Evolutionary conservation across 2,113 vertebrate species (phyloP), one percentile per base, ranked within the genome.

Genomic region (Anhinga anhinga): DNA sequence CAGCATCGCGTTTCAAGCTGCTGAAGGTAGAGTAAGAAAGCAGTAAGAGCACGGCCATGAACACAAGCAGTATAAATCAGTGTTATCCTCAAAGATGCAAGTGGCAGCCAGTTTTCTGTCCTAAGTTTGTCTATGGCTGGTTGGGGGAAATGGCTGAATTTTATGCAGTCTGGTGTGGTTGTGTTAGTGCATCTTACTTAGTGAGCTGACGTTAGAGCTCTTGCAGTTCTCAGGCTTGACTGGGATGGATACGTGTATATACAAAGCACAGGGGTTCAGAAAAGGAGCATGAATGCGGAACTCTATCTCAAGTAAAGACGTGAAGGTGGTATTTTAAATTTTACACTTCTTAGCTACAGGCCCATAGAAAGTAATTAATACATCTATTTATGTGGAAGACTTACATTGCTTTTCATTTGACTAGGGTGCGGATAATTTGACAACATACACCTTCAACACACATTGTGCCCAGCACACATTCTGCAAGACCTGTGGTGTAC

Each of bases 401-500:
- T 72, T 50, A 71, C 1, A 20, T 30, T 26, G 93, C 65, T 96
- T 93, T 90, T 78, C 63, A 34, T 97, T 93, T 78, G 70, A 72
- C 29, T 80, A 99, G 99, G 99, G 99, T 18, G 98, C 96, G 4
- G 98, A 99, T n/a, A 98, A 98, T 86, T 96, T 99, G 92, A 99
- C 98, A 72, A 99, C 98, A 0, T 99, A 99, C 92, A 99, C 99
- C 8, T 99, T 99, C 95, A 99, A 99, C 96, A 99, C 99, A 8
- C 99, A 99, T 58, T 42, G 93, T 82, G 99, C 99, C 47, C 98
- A 99, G 97, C 99, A 99, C 93, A 99, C 98, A 2, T 99, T 99
- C 98, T 99, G 99, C 97, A 99, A 99, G 98, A 99, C 95, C n/a
- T 99, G 99, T 30, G 99, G 99, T 1, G 99, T 99, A 65, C 99